These are phyloP conservation scores for Cheirogaleus medius DNA, from an alignment of 2,113 vertebrate species.

Conservation along the genomic window DNA sequence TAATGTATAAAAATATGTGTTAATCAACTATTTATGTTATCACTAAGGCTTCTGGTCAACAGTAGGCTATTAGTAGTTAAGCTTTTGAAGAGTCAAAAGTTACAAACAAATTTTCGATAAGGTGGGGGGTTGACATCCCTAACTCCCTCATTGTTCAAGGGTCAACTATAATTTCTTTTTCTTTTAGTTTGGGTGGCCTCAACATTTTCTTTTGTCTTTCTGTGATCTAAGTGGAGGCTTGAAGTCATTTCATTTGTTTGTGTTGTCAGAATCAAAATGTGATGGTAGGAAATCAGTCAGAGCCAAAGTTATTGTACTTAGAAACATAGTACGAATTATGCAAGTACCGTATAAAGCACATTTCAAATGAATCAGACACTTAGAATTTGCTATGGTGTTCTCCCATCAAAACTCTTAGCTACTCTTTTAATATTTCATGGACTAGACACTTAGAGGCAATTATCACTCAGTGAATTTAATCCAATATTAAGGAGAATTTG, in stretches of 20 bases:
- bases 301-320: not conserved
- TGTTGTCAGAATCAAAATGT: not conserved
- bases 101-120: not conserved
- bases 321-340: not conserved
- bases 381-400: not conserved
- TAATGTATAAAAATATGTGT: not conserved
- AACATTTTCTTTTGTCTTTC: not conserved
- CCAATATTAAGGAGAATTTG: not conserved
- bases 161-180: not conserved
- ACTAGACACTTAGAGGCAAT: not conserved
- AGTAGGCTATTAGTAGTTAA: not conserved
- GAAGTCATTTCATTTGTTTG: not conserved
- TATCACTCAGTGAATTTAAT: not conserved
- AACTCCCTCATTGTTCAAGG: not conserved
- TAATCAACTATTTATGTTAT: not conserved
- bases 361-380: not conserved
- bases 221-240: not conserved
- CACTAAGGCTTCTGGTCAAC: not conserved
- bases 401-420: not conserved
- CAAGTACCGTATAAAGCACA: not conserved
- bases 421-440: not conserved
- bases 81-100: not conserved
- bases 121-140: not conserved
- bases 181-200: not conserved
- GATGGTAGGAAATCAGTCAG: not conserved